Base-by-base conservation (phyloP, 2,888 invertebrate genomes). In the Lampropteryx suffumata region DNA sequence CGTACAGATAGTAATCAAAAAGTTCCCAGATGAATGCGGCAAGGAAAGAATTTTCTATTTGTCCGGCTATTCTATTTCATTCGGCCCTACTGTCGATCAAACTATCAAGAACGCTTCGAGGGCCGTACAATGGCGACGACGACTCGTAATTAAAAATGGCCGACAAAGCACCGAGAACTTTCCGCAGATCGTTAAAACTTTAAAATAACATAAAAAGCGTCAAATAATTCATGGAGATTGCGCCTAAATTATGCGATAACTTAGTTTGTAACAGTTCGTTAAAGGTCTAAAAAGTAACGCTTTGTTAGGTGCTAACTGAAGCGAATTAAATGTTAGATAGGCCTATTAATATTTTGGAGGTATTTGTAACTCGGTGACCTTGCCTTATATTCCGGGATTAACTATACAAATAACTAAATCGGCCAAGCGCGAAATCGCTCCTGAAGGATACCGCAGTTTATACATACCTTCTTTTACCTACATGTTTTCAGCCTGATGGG, bases 141-240 rank as follows among this genome's bases (percentile, higher is more conserved):
- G 70, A 70, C 65, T 69, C 48, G 76, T 85, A 85, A 85, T 87
- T 84, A 86, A 85, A 87, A 83, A 86, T 84, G 84, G 84, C 82
- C 64, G 74, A 58, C 69, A 69, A 67, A 70, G 64, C 59, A 50
- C 36, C 27, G 39, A 21, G 49, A 51, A 52, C 52, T 58, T 43
- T 44, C 59, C 49, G 62, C 55, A 56, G 64, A 69, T 73, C 71
- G 70, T 75, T 72, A 75, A 76, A 78, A 76, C 67, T 77, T 76
- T 65, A 46, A 60, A 61, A 64, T 62, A 55, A 56, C 47, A 52
- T 50, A 53, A 64, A 35, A 67, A 62, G 60, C 43, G 36, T 36
- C 32, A 33, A 32, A 62, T 52, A 55, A 60, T 12, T 50, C 32
- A 46, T 21, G 28, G 3, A 50, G 40, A 52, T 61, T 57, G 47